phyloP scores from a whole-genome alignment of 2,888 invertebrate genomes.

The Penaeus monodon region DNA sequence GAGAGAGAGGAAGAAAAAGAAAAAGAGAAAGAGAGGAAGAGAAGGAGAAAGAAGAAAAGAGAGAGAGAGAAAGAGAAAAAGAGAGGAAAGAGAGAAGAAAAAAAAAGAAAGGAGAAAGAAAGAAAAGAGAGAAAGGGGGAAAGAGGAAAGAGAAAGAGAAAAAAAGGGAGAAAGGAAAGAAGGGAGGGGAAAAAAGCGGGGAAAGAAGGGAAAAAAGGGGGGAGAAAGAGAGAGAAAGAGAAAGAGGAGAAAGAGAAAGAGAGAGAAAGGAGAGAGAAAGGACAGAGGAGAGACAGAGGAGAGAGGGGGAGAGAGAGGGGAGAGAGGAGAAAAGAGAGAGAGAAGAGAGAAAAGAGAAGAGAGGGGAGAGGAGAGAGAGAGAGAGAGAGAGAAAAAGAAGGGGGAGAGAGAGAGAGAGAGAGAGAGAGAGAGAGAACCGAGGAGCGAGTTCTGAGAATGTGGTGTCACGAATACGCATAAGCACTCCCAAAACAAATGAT shows the following conservation, averaged over 20 bases:
- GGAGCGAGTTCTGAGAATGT: neutral
- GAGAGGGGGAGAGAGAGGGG: neutral
- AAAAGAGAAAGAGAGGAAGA: neutral
- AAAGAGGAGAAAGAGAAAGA: neutral
- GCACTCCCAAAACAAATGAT: too few relatives aligned
- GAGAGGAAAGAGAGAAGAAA: neutral
- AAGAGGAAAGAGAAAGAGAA: neutral
- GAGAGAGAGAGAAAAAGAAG: neutral
- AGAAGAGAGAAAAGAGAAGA: neutral
- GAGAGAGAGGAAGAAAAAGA: neutral
- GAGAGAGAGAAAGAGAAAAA: neutral
- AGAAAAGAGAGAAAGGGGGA: neutral
- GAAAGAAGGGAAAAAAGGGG: neutral
- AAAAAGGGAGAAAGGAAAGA: neutral
- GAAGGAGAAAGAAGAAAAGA: neutral
- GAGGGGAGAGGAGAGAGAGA: neutral
- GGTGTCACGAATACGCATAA: too few relatives aligned
- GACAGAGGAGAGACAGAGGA: too few relatives aligned
- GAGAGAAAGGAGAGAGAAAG: neutral
- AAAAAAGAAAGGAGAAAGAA: neutral
- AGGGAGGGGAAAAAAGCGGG: too few relatives aligned
- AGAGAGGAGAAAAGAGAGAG: neutral
- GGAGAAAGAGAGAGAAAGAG: neutral
- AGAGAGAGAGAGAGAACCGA: neutral
- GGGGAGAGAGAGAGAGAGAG: too few relatives aligned